These are phyloP conservation scores for Lithophane socia DNA, from an alignment of 2,888 invertebrate species.

Conservation along the genomic window DNA sequence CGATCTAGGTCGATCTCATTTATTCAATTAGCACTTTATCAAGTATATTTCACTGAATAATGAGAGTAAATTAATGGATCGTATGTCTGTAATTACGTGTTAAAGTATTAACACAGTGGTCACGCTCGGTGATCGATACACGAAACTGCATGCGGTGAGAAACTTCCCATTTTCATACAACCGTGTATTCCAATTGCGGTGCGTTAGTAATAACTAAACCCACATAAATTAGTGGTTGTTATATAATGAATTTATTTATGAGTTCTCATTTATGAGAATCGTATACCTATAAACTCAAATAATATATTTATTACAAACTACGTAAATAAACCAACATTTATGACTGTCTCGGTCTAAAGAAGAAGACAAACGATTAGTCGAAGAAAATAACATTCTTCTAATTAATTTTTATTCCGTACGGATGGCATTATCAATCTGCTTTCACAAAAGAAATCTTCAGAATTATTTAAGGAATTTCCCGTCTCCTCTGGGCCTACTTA, in stretches of 20 bases:
- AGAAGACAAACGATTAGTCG: slow-evolving; percentile 22
- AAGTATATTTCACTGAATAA: slow-evolving; percentile 28
- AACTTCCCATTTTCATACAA: slow-evolving; percentile 38
- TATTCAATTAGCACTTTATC: slow-evolving; percentile 7
- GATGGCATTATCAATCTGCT: slow-evolving; percentile 43
- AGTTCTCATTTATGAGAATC: background rate
- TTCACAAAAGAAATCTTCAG: slow-evolving; percentile 41
- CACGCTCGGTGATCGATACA: slow-evolving; percentile 44
- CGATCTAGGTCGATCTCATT: background rate
- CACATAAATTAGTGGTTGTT: slow-evolving; percentile 31
- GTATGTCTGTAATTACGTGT: slow-evolving; percentile 51
- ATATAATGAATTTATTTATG: slow-evolving; percentile 7
- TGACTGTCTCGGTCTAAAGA: background rate
- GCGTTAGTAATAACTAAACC: slow-evolving; percentile 39
- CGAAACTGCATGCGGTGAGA: slow-evolving; percentile 42
- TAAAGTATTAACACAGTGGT: slow-evolving; percentile 54
- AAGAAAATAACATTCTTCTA: slow-evolving; percentile 18
- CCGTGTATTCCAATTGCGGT: slow-evolving; percentile 41
- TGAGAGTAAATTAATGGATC: slow-evolving; percentile 50
- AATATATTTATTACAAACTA: background rate
- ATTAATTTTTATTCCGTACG: slow-evolving; percentile 36
- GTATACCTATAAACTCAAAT: too few relatives aligned
- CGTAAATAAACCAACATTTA: background rate
- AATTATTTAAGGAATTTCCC: slow-evolving; percentile 58
- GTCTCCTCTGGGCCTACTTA: slow-evolving; percentile 43